Conservation (phyloP, 1,140 invertebrate species). For the Uloborus diversus region DNA sequence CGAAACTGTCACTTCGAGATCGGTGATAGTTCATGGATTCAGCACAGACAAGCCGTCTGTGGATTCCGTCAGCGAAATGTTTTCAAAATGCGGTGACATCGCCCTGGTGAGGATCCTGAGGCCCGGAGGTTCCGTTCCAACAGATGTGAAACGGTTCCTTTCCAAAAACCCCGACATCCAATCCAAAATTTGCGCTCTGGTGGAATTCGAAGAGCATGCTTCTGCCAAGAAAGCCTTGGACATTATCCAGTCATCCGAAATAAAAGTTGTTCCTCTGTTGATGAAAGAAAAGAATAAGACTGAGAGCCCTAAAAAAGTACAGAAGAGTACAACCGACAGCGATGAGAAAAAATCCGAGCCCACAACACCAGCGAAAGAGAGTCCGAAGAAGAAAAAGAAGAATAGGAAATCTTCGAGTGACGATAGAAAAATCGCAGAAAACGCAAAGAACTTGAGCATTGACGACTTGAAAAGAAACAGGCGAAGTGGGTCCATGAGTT, state of each 20-base stretch:
- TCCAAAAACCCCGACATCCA: conserved; percentile 70
- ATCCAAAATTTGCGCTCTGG: conserved; percentile 43
- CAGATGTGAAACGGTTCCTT: conserved; percentile 46
- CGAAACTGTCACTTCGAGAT: conserved; percentile 87
- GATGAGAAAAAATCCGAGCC: neutral
- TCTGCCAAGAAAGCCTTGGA: conserved; percentile 80
- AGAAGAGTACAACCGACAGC: neutral
- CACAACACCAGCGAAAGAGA: conserved; percentile 15
- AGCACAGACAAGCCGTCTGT: conserved; percentile 43
- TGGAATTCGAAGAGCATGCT: conserved; percentile 81
- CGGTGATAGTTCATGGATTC: conserved; percentile 63
- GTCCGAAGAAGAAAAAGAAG: conserved; percentile 55
- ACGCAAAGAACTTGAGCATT: neutral
- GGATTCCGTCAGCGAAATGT: conserved; percentile 51
- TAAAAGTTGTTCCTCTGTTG: conserved; percentile 62
- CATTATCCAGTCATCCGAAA: neutral
- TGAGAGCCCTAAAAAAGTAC: conserved; percentile 47
- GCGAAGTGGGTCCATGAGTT: conserved; percentile 39
- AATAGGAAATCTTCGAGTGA: conserved; percentile 25
- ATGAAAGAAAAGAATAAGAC: conserved; percentile 61
- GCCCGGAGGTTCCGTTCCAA: conserved; percentile 68
- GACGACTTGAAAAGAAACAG: conserved; percentile 1
- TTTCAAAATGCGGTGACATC: conserved; percentile 56
- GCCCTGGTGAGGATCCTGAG: conserved; percentile 51
- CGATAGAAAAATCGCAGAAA: conserved; percentile 3